Evolutionary conservation across 2,888 invertebrate genomes (phyloP), one percentile per base, ranked within the genome.

Genomic region (Phania funesta): DNA sequence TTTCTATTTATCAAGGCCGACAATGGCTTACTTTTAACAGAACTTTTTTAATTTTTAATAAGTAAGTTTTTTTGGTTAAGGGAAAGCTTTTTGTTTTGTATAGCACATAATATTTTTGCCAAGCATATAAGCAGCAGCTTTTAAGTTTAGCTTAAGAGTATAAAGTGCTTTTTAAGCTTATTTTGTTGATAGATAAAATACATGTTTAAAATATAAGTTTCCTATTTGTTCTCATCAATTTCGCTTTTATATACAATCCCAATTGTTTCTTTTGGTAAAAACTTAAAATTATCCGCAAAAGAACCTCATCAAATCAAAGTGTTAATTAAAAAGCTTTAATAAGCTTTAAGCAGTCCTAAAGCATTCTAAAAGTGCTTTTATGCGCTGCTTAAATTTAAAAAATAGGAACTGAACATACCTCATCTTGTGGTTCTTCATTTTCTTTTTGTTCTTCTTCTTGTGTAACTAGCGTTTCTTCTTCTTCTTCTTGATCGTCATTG

Each of bases 11-110:
- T 86, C 86, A 86, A 83, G 83, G 87, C 90, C 90, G 89, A 90
- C 90, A 90, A 90, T 90, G 88, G 89, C 89, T 90, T 89, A 90
- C 90, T 90, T 88, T 89, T 86, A 85, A 87, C 86, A 87, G 86
- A 78, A 46, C 44, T 54, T 83, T 75, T 60, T 48, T 22, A 26
- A 41, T 29, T 26, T 67, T 44, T n/a, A 24, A 68, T 41, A 38
- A 35, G 16, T 24, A 16, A 48, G 32, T 22, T 22, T 46, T 26
- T 64, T 65, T 64, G 16, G 13, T 38, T 44, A 58, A 64, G 20
- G 18, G 11, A 41, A 41, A 67, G 38, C 38, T 41, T 67, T 52
- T 22, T 1, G 13, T 20, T 41, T 54, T 44, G 20, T 18, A 20
- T 26, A 9, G 13, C 16, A 4, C 13, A 26, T 26, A 16, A 38